Evolutionary conservation across 2,113 vertebrate species (phyloP).

Genomic region (Calypte anna): DNA sequence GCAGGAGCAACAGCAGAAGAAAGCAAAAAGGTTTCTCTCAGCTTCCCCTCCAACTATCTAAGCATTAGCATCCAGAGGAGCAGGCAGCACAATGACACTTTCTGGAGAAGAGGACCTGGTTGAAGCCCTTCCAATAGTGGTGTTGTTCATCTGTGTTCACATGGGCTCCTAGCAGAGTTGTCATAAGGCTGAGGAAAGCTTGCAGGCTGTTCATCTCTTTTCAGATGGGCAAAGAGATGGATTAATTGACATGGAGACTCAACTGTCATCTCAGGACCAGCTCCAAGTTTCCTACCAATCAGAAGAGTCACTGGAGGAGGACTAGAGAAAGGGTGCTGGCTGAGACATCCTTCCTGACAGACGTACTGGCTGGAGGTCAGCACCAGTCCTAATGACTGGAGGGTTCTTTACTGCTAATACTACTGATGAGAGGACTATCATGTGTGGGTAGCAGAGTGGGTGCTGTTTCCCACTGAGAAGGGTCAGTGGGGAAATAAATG

Average conservation of each 20-base stretch:
- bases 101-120: not conserved
- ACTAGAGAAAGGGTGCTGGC: not conserved
- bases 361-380: not conserved
- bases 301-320: not conserved
- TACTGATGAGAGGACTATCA: rapidly evolving
- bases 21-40: not conserved
- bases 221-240: not conserved
- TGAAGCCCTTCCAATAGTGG: not conserved
- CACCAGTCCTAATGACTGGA: not conserved
- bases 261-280: not conserved
- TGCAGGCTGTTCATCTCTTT: not conserved
- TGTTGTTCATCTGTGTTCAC: not conserved
- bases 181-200: not conserved
- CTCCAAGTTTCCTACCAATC: not conserved
- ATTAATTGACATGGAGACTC: not conserved
- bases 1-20: not conserved
- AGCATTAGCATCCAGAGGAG: not conserved
- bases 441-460: not conserved
- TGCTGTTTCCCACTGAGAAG: not conserved
- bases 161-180: not conserved
- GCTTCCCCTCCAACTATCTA: not conserved
- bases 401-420: not conserved
- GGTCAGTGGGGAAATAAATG: not conserved
- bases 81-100: not conserved
- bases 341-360: not conserved